Conservation (phyloP, 92 coral and sea anemone genomes). For the Ricordea florida region DNA sequence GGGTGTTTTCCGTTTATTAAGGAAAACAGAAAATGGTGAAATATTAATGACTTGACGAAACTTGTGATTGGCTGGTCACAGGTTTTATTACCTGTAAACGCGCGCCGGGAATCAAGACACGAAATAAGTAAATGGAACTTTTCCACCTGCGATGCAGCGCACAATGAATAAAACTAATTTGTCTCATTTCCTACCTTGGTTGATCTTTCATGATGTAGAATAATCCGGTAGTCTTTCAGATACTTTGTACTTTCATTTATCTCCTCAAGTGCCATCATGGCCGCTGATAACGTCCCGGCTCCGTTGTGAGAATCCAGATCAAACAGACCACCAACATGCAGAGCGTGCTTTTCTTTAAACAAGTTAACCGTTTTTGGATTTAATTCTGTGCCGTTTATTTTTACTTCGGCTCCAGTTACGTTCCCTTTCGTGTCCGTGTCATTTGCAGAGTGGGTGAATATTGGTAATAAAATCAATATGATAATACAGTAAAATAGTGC, state of each 20-base stretch:
- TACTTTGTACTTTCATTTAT: conserved; percentile 57
- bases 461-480: too few species aligned
- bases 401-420: not conserved
- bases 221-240: conserved; percentile 9
- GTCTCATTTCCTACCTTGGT: not conserved
- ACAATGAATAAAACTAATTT: not conserved
- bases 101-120: not conserved
- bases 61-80: not conserved
- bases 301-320: conserved; percentile 61
- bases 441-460: too few species aligned
- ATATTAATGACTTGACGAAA: not conserved
- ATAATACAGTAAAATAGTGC: too few species aligned
- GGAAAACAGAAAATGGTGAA: not conserved
- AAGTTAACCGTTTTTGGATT: not conserved
- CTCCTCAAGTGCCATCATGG: conserved; percentile 78
- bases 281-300: conserved; percentile 69
- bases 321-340: conserved; percentile 86
- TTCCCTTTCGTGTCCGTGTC: not conserved
- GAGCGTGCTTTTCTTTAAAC: not conserved
- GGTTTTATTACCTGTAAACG: not conserved
- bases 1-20: too few species aligned
- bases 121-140: not conserved
- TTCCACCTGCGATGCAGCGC: conserved; percentile 1
- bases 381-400: not conserved
- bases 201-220: conserved; percentile 10